Evolutionary conservation across 2,888 invertebrate species (phyloP).

Genomic region (Loripinus fragilis): DNA sequence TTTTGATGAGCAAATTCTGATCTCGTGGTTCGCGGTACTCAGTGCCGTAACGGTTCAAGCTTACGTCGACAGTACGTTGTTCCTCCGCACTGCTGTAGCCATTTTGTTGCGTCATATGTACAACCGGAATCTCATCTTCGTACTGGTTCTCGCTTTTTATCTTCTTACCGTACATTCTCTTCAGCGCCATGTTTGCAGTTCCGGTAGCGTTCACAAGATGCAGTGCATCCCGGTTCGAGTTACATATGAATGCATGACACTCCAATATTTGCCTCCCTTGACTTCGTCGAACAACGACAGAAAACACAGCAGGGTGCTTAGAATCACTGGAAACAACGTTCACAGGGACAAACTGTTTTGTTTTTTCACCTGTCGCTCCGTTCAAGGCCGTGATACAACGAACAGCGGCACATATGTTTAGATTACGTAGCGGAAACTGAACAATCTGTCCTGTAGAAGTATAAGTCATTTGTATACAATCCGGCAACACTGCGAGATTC

Average conservation of each 20-base stretch:
- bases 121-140: conserved; percentile 35
- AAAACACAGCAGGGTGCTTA: conserved; percentile 79
- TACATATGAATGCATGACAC: conserved; percentile 80
- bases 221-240: conserved; percentile 96
- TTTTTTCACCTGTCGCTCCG: conserved; percentile 60
- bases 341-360: conserved; percentile 76
- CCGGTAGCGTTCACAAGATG: conserved; percentile 93
- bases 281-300: conserved; percentile 77
- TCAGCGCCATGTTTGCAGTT: conserved; percentile 58
- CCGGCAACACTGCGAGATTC: conserved; percentile 98
- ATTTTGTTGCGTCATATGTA: conserved; percentile 27
- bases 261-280: conserved; percentile 80
- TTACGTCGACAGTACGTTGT: background rate
- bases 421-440: conserved; percentile 78
- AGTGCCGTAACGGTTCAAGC: conserved; percentile 6
- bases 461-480: conserved; percentile 96
- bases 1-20: background rate
- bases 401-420: conserved; percentile 81
- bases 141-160: conserved; percentile 24
- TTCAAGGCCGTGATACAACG: conserved; percentile 69
- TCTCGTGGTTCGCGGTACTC: background rate
- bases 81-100: conserved; percentile 1
- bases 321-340: conserved; percentile 68
- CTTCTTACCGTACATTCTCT: conserved; percentile 18
- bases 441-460: conserved; percentile 84